These are phyloP conservation scores for Meloidogyne floridensis DNA, from an alignment of 1,140 invertebrate genomes.

Conservation along the genomic window DNA sequence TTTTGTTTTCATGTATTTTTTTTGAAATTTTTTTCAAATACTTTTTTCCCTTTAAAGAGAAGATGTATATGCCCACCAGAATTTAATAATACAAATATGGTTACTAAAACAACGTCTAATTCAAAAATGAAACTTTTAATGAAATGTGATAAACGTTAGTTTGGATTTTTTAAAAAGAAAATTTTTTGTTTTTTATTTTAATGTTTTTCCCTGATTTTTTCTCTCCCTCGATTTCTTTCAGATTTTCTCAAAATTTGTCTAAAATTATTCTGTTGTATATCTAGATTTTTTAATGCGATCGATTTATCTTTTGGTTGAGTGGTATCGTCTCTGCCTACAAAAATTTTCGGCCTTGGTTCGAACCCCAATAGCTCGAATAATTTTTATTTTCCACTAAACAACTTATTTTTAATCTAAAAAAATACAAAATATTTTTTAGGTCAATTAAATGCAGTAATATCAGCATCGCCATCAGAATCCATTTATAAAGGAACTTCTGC, in stretches of 20 bases:
- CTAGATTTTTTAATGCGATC: no score
- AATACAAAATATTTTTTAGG: constrained; percentile 49
- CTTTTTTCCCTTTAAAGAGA: constrained; percentile 11
- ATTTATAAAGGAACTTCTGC: constrained; percentile 55
- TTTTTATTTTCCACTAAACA: background rate
- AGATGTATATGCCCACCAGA: constrained; percentile 59
- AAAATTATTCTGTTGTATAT: no score
- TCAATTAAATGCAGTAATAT: constrained; percentile 51
- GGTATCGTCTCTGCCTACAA: no score
- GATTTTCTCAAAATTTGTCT: no score
- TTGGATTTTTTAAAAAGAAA: background rate
- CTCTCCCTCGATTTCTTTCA: no score
- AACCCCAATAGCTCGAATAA: background rate
- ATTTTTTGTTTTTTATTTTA: background rate
- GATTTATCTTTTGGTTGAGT: no score
- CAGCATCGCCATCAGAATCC: constrained; percentile 50
- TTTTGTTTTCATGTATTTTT: constrained; percentile 51
- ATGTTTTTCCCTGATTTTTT: no score
- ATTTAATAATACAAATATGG: constrained; percentile 51
- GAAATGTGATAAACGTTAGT: constrained; percentile 63
- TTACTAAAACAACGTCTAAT: constrained; percentile 39
- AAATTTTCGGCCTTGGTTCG: no score
- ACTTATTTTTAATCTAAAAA: background rate
- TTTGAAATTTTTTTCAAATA: constrained; percentile 26
- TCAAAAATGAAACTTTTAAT: constrained; percentile 54